These are phyloP conservation scores for Cinara cedri DNA, from an alignment of 2,888 invertebrate species.

Conservation along the genomic window DNA sequence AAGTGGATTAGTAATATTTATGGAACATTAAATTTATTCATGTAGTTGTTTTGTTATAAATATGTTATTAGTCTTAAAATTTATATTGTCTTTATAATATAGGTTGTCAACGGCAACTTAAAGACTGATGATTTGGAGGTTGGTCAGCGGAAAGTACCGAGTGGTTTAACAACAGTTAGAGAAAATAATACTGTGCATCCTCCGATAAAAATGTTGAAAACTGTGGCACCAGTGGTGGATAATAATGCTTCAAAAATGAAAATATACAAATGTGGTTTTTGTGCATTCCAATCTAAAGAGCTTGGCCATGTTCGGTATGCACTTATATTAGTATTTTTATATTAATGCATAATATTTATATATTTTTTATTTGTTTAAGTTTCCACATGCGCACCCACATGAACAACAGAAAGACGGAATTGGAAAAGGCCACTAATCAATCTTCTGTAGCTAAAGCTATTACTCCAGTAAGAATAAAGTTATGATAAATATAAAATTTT, in stretches of 20 bases:
- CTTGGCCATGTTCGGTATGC: slow-evolving; percentile 57
- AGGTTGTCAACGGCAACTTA: slow-evolving; percentile 50
- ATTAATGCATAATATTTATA: neutral
- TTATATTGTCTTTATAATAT: neutral
- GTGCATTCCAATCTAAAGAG: slow-evolving; percentile 59
- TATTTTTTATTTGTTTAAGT: slow-evolving; percentile 16
- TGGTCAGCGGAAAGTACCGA: slow-evolving; percentile 37
- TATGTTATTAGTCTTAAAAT: neutral
- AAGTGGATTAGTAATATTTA: too few relatives aligned
- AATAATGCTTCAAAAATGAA: slow-evolving; percentile 50
- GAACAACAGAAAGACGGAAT: slow-evolving; percentile 50
- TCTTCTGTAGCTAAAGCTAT: too few relatives aligned
- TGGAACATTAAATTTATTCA: too few relatives aligned
- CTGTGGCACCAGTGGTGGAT: neutral
- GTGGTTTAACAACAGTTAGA: slow-evolving; percentile 19
- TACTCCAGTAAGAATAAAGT: too few relatives aligned
- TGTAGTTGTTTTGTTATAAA: too few relatives aligned
- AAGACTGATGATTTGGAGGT: slow-evolving; percentile 45
- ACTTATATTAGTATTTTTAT: neutral
- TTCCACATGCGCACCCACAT: slow-evolving; percentile 57
- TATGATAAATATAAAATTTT: too few relatives aligned
- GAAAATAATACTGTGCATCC: slow-evolving; percentile 28
- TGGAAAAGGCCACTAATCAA: slow-evolving; percentile 25
- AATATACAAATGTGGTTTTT: slow-evolving; percentile 59
- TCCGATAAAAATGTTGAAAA: slow-evolving; percentile 32